Evolutionary conservation across 23 tunicate genomes (phyloP).

Genomic region (Oikopleura albicans): DNA sequence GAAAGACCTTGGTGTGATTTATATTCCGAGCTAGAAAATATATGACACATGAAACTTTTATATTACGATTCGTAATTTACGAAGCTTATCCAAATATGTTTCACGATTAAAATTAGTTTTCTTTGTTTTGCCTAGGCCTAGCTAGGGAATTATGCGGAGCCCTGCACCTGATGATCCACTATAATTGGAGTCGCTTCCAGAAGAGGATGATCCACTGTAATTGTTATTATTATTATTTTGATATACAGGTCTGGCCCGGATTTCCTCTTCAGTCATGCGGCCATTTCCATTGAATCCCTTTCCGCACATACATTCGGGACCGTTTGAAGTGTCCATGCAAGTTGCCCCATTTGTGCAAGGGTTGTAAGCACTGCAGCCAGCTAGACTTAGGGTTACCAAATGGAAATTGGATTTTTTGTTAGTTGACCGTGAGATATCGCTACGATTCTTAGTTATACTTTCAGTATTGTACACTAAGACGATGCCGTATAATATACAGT

Average conservation of each 20-base stretch:
- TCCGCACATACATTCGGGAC: conserved; percentile 8
- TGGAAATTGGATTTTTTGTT: neutral
- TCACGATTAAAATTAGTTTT: too few relatives aligned
- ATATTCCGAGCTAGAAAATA: too few relatives aligned
- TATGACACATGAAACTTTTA: too few relatives aligned
- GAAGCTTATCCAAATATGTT: too few relatives aligned
- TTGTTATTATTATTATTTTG: neutral
- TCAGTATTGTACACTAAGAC: too few relatives aligned
- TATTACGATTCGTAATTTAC: too few relatives aligned
- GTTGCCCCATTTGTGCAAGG: neutral
- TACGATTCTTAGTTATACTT: too few relatives aligned
- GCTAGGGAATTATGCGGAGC: too few relatives aligned
- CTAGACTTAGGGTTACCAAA: neutral
- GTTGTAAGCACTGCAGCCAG: neutral
- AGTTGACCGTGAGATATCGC: too few relatives aligned
- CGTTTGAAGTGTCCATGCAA: neutral
- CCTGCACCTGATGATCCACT: neutral
- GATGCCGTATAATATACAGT: too few relatives aligned
- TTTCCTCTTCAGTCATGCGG: neutral
- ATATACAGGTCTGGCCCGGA: neutral
- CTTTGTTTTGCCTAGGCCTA: too few relatives aligned
- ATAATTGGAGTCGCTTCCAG: neutral
- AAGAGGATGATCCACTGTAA: neutral
- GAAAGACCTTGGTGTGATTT: too few relatives aligned
- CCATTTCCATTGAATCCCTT: conserved; percentile 4